Evolutionary conservation across 2,888 invertebrate species (phyloP), one percentile per base, ranked within the genome.

Genomic region (Zelleria hepariella): DNA sequence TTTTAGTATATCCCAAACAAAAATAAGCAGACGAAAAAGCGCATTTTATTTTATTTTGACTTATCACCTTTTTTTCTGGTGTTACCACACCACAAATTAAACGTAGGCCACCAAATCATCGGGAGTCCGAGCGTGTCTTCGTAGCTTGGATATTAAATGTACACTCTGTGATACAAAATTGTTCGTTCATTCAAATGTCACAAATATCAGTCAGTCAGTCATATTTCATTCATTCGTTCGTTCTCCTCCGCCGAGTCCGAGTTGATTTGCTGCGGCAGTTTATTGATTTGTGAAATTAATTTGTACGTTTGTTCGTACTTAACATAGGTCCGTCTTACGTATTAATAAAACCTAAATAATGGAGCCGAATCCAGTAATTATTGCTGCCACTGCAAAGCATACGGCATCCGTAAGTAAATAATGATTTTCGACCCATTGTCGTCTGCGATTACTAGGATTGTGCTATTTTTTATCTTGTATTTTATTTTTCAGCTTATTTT

Each of bases 401-500:
- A 95, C 96, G 32, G 95, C 95, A 26, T 95, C 96, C 72, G 96
- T 96, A 89, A 92, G 92, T 85, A 25, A 58, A 21, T 60, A 60
- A 61, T 59, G 57, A 58, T 23, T 49, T 21, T 26, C 56, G 58
- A 61, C 63, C 48, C 54, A 59, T 59, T 58, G 51, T 48, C 32
- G 54, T 59, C 51, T 4, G 6, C n/a, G n/a, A n/a, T n/a, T n/a
- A n/a, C n/a, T n/a, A n/a, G n/a, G 32, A 15, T 42, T 42, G 10
- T 10, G 32, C 15, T 10, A 42, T 15, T 15, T 15, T 42, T 15
- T 42, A 42, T 10, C 32, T 42, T 15, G 32, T 42, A 2, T 42
- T 42, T 15, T 42, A 42, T 66, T 66, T 94, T 94, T 65, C 91
- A 98, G 97, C 90, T 98, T 63, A 97, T 98, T 78, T 98, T 98